Evolutionary conservation across 2,113 vertebrate genomes (phyloP), one percentile per base, ranked within the genome.

Genomic region (Callipepla squamata): DNA sequence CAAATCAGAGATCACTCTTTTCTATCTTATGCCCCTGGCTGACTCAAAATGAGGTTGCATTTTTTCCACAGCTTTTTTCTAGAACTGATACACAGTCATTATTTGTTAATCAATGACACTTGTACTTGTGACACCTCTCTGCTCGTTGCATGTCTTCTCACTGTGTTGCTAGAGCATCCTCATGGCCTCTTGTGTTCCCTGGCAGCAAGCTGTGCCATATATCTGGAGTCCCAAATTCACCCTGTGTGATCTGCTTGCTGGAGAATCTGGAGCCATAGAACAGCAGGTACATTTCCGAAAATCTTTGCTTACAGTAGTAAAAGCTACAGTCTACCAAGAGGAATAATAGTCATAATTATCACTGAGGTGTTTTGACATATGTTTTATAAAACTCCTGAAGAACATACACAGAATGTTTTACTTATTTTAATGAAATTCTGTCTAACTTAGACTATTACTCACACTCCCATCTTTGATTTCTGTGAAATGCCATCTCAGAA

Each of bases 391-490:
- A 62, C 45, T 87, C 40, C 85, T 76, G 68, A 48, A 85, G 92
- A 92, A 66, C 3, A 11, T 85, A 92, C 70, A 69, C 0, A 13
- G 87, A 94, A 89, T 50, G 58, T 70, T 82, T 82, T 69, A 66
- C 73, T 95, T 80, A 82, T 92, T 93, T 89, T 89, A 92, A 92
- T 87, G 89, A 91, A 80, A 93, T 85, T 91, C 89, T 91, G 48
- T 50, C 78, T 85, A 87, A 85, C 50, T 3, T 53, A 89, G 62
- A 57, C 48, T 91, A 38, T 89, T 92, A 87, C 50, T 90, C 66
- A 55, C 57, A 34, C 55, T 87, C 18, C 26, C 4, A 2, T 67
- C 74, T 76, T 50, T 79, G 74, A 57, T 92, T 91, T 91, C 86
- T 63, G 15, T 77, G 55, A 80, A 89, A 63, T 3, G 12, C 28